Evolutionary conservation across 2,113 vertebrate species (phyloP), one percentile per base, ranked within the genome.

Genomic region (Arenaria interpres): DNA sequence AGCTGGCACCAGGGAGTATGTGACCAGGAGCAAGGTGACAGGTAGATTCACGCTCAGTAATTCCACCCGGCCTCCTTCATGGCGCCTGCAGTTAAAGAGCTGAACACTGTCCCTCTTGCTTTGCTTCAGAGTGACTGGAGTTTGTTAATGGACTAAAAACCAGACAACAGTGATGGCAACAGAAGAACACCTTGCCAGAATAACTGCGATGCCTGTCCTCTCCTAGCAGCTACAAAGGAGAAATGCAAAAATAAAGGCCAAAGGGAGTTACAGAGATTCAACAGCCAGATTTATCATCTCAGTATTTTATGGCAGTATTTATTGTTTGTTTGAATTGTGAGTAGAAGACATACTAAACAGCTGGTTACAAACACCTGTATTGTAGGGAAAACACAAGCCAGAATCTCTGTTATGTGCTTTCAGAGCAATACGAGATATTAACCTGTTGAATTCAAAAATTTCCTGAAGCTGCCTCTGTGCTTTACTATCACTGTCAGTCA

Each of bases 291-390:
- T 53, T 74, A 62, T 32, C 33, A 50, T 4, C 33, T 53, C n/a
- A 12, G 32, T 20, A 13, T 10, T 60, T 76, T 9, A 37, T 1
- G 7, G 17, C 56, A 45, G 20, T 2, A 13, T 22, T 33, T 28
- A 14, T 1, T 1, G 0, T 7, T 5, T 3, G 5, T 43, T 28
- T 46, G 51, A 80, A 25, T 0, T 35, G 8, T 1, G 18, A 90
- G 27, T 5, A 41, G 3, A 33, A 76, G 68, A 41, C 27, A 9
- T 5, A 12, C 10, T 1, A 7, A 18, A 7, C 35, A 60, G 9
- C 1, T 60, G 25, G n/a, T 72, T 19, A 46, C 56, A 17, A 43
- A 18, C 62, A 39, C 17, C 4, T 0, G 8, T 8, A 21, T 0
- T 9, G 9, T 1, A 28, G 32, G 11, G 37, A 84, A n/a, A 75